A percentile compares a stretch with the other conserved stretches of the same genome.
These are phyloP conservation scores for Oostethus manadensis DNA, from an alignment of 2,113 vertebrate genomes.

Conservation along the genomic window DNA sequence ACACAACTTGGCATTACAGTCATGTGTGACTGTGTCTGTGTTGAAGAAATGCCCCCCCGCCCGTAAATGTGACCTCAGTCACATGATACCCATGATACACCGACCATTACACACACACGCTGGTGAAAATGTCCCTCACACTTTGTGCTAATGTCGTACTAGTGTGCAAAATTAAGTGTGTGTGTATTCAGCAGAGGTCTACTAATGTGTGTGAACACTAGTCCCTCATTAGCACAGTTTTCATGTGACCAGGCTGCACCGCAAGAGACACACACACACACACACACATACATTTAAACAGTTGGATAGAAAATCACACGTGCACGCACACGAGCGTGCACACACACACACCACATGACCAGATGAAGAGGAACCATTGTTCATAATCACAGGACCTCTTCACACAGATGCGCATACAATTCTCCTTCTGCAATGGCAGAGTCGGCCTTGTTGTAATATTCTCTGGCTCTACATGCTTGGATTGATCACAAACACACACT, in stretches of 20 bases:
- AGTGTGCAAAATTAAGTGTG: constrained; percentile 6
- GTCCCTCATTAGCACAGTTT: constrained; percentile 59
- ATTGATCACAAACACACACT: constrained; percentile 47
- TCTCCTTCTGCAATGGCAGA: constrained; percentile 45
- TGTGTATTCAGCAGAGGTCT: constrained; percentile 27
- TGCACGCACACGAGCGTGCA: constrained; percentile 26
- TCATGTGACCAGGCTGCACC: constrained; percentile 65
- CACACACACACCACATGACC: constrained; percentile 57
- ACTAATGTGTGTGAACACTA: constrained; percentile 54
- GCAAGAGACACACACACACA: constrained; percentile 29
- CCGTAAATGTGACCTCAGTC: constrained; percentile 19
- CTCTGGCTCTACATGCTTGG: constrained; percentile 52
- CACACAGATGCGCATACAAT: constrained; percentile 56
- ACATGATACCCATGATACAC: constrained; percentile 25
- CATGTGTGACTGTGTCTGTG: background rate
- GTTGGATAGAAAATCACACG: constrained; percentile 49
- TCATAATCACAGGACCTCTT: constrained; percentile 65
- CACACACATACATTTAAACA: constrained; percentile 33
- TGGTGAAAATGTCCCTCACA: constrained; percentile 13
- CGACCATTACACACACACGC: constrained; percentile 8
- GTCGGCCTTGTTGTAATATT: constrained; percentile 63
- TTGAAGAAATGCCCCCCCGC: background rate
- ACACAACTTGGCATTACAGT: background rate
- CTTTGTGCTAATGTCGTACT: constrained; percentile 3
- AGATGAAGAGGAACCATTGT: constrained; percentile 73